Base-by-base conservation (phyloP, 2,888 invertebrate genomes). In the Rotaria magnacalcarata region DNA sequence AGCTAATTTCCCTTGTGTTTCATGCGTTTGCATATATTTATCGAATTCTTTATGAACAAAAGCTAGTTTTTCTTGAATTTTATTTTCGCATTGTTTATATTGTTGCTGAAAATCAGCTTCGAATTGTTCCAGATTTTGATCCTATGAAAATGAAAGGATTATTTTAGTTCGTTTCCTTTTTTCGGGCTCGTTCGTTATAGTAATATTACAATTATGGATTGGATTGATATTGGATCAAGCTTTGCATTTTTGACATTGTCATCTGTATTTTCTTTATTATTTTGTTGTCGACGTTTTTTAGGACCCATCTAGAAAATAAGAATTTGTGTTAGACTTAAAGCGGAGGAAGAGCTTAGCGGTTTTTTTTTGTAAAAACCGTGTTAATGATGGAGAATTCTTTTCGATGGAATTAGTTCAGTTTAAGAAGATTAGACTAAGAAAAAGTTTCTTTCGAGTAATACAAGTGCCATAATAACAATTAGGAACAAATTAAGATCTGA, bases 21-120 rank as follows among this genome's bases (percentile, higher is more conserved):
- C 67, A 67, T 67, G 67, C 14, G 67, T 67, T 67, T 67, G 67
- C 14, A 67, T 27, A 67, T 67, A 67, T 67, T 67, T 67, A 27
- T 67, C 67, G 24, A 67, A 67, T 67, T 67, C 67, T 67, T 27
- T 27, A 67, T 67, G 67, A 16, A 67, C 14, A 14, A 67, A n/a
- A 67, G 7, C 14, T 34, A 67, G 34, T 67, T 67, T 67, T 67
- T 67, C 67, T 67, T 67, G 67, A 67, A 67, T 67, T 14, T 67
- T 27, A 34, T 16, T 67, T 67, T 67, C 67, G 34, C 5, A 14
- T 27, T 67, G 67, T 67, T 67, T 67, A 67, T 67, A 34, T 67
- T 67, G 27, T 67, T 67, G 27, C 11, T 67, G 10, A 67, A 34
- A 67, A 34, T 67, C 16, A 67, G 0, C 5, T 67, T 67, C 67